These are phyloP conservation scores for Anguilla pacifica DNA, from an alignment of 2,797 vertebrate genomes.

Conservation along the genomic window DNA sequence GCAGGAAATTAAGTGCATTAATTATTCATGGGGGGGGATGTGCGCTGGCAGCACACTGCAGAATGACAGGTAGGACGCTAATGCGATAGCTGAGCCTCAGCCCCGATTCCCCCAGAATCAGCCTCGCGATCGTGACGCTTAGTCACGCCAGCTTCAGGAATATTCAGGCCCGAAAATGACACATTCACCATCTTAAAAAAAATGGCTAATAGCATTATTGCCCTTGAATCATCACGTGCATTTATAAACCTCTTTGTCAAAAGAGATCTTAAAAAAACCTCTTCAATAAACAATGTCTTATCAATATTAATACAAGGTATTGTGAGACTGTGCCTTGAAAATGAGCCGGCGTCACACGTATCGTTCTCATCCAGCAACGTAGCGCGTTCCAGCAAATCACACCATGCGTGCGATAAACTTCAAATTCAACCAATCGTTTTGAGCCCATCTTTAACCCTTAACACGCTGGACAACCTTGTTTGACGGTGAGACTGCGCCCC, in stretches of 20 bases:
- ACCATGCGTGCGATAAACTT: not conserved
- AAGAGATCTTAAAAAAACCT: not conserved
- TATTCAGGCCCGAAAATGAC: not conserved
- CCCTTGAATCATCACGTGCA: not conserved
- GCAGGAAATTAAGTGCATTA: constrained; percentile 32
- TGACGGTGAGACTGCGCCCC: not conserved
- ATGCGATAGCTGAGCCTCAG: constrained; percentile 17
- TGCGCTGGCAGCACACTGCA: constrained; percentile 21
- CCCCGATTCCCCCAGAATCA: not conserved
- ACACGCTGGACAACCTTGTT: not conserved
- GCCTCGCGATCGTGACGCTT: not conserved
- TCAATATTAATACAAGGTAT: not conserved
- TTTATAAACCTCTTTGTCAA: not conserved
- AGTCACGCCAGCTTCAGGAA: not conserved
- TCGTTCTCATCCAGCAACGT: not conserved
- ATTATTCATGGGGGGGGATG: constrained; percentile 23
- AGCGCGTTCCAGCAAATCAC: not conserved
- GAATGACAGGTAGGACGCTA: not conserved
- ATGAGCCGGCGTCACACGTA: not conserved
- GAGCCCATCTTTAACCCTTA: not conserved
- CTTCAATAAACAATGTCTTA: constrained; percentile 2
- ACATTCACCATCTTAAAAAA: not conserved
- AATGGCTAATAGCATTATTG: not conserved
- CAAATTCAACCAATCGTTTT: not conserved
- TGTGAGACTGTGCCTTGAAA: not conserved